These are phyloP conservation scores for Agrypnia vestita DNA, from an alignment of 1,140 invertebrate species.

Conservation along the genomic window DNA sequence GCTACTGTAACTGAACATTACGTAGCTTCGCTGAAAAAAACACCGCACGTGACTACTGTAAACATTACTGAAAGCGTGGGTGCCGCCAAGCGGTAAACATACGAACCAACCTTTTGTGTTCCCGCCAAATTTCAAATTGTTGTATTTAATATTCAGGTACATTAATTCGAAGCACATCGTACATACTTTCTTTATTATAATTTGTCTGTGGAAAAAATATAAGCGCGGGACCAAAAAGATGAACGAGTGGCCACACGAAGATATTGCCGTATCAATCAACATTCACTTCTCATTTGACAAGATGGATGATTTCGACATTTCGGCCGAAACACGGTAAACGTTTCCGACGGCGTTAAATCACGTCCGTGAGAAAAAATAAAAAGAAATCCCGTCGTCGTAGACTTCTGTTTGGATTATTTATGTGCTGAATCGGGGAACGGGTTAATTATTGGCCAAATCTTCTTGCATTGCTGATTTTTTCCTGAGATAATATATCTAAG, in stretches of 20 bases:
- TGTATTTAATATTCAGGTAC: no score
- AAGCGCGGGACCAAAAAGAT: constrained; percentile 4
- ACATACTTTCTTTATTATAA: no score
- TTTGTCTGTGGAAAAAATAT: no score
- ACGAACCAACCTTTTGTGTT: no score
- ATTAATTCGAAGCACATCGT: no score
- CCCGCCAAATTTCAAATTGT: no score
- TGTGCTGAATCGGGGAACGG: background rate
- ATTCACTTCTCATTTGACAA: constrained; percentile 34
- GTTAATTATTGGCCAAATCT: background rate
- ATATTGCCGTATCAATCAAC: constrained; percentile 23
- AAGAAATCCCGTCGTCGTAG: background rate
- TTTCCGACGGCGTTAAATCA: constrained; percentile 18
- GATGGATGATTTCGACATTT: constrained; percentile 16
- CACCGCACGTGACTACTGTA: no score
- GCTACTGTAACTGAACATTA: no score
- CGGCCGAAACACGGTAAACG: background rate
- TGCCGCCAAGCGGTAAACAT: no score
- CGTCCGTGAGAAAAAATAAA: constrained; percentile 1
- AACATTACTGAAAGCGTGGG: no score
- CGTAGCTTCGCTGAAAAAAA: no score
- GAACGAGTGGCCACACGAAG: background rate
- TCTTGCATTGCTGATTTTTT: background rate
- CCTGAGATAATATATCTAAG: background rate
- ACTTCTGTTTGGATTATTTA: background rate